Percentiles rank a stretch among this genome's conserved stretches.
Conservation (phyloP, 1,140 invertebrate species). For the Drosophila guanche region DNA sequence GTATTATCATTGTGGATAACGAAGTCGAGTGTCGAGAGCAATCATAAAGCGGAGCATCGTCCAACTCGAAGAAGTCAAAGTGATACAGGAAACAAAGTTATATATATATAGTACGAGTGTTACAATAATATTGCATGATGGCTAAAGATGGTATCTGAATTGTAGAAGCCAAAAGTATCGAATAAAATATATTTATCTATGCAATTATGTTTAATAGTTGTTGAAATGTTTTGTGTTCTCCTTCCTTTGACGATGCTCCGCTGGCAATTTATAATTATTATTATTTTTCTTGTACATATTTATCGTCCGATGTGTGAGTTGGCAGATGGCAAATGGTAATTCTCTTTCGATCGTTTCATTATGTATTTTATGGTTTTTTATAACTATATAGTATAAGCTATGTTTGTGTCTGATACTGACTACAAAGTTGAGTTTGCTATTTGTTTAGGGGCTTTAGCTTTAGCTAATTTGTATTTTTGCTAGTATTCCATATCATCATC, state of each 20-base stretch:
- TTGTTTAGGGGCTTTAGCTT: constrained; percentile 37
- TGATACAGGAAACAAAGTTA: constrained; percentile 28
- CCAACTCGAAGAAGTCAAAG: constrained; percentile 40
- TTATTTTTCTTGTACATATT: constrained; percentile 9
- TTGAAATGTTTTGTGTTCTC: constrained; percentile 24
- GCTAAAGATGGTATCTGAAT: constrained; percentile 50
- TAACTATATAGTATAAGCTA: constrained; percentile 69
- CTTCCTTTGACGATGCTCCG: constrained; percentile 61
- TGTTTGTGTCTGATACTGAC: constrained; percentile 61
- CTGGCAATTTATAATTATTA: constrained; percentile 24
- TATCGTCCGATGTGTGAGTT: constrained; percentile 44
- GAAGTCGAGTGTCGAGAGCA: constrained; percentile 38
- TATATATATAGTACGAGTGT: constrained; percentile 47
- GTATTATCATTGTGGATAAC: constrained; percentile 38
- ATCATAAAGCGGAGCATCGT: constrained; percentile 46
- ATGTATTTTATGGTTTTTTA: constrained; percentile 45
- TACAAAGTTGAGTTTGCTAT: constrained; percentile 71
- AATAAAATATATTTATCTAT: constrained; percentile 43
- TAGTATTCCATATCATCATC: constrained; percentile 84
- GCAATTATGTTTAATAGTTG: constrained; percentile 4
- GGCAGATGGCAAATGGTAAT: constrained; percentile 64
- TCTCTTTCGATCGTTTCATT: constrained; percentile 14
- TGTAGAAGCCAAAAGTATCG: constrained; percentile 36
- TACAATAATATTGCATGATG: constrained; percentile 40
- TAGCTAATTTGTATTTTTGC: constrained; percentile 72